Base-by-base conservation (phyloP, 2,888 invertebrate species). In the Isoperla grammatica region DNA sequence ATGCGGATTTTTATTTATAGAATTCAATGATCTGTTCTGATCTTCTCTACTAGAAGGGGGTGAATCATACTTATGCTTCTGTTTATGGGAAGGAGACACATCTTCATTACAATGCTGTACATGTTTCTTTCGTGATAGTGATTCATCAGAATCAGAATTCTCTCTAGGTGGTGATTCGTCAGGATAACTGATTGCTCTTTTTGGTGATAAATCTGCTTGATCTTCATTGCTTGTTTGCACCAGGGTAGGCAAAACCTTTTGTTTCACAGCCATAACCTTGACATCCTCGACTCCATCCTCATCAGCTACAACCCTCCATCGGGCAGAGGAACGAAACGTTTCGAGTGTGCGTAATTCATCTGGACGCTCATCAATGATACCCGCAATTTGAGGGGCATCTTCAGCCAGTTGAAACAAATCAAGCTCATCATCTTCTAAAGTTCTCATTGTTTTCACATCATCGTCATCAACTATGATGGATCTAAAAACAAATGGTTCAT, bases 331-430 rank as follows among this genome's bases (percentile, higher is more conserved):
- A n/a, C 63, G 57, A 43, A 65, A 65, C 37, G 65, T 61, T 54
- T 70, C 69, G 35, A 68, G 50, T 6, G 57, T 66, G 62, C 72
- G 65, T 9, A 88, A 67, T 64, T 87, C 83, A 57, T 83, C 78
- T 0, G 89, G 87, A 66, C 89, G 73, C 49, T 95, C 94, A 71
- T 95, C 95, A 53, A 93, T 81, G 56, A 95, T 81, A 1, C 89
- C 93, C 0, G 89, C 95, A 64, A 96, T 86, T 72, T 89, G 88
- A 0, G 96, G 96, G 0, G 88, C 91, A 73, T 95, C 93, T 70
- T 96, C 95, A n/a, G 81, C 82, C 0, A 84, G 80, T 57, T 85
- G 80, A 48, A 85, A 80, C 2, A 89, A 79, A 56, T 88, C 85
- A 40, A 85, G 74, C 66, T 84, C 83, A 61, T 82, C 82, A 43